These are phyloP conservation scores for Notolabrus celidotus DNA, from an alignment of 2,797 vertebrate species.

Conservation along the genomic window DNA sequence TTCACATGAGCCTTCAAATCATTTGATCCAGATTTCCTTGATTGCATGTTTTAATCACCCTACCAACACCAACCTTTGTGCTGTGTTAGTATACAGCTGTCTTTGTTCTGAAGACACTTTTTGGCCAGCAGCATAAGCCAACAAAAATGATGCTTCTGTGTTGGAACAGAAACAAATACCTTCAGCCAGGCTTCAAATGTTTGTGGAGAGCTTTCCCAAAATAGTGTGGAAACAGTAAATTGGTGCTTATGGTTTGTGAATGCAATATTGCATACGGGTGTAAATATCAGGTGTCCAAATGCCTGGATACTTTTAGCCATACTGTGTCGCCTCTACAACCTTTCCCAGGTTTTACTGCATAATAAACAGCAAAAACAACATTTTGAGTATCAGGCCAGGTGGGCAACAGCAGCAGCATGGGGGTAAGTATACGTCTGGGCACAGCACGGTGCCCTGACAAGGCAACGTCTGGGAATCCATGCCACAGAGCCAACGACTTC, in stretches of 20 bases:
- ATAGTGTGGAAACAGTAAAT: background rate
- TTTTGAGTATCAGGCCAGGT: slow-evolving; percentile 30
- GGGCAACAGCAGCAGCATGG: slow-evolving; percentile 54
- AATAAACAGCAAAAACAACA: slow-evolving; percentile 33
- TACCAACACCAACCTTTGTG: background rate
- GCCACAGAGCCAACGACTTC: slow-evolving; percentile 31
- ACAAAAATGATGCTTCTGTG: background rate
- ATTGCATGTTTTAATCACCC: too few relatives aligned
- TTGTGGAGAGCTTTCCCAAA: background rate
- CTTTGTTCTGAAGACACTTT: background rate
- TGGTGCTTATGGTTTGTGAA: background rate
- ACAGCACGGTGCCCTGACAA: slow-evolving; percentile 49
- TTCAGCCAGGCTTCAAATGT: background rate
- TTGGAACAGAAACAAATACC: slow-evolving; percentile 2
- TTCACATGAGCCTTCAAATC: background rate
- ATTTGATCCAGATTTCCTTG: background rate
- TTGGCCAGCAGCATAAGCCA: background rate
- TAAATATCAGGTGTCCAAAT: background rate
- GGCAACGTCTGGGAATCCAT: slow-evolving; percentile 33
- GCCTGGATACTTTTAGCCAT: slow-evolving; percentile 1
- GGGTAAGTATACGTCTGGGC: slow-evolving; percentile 44
- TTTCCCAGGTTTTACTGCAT: slow-evolving; percentile 14
- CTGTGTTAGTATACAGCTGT: background rate
- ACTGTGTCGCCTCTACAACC: slow-evolving; percentile 9
- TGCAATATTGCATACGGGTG: background rate